These are phyloP conservation scores for Cyprinella venusta DNA, from an alignment of 2,797 vertebrate genomes.

Conservation along the genomic window DNA sequence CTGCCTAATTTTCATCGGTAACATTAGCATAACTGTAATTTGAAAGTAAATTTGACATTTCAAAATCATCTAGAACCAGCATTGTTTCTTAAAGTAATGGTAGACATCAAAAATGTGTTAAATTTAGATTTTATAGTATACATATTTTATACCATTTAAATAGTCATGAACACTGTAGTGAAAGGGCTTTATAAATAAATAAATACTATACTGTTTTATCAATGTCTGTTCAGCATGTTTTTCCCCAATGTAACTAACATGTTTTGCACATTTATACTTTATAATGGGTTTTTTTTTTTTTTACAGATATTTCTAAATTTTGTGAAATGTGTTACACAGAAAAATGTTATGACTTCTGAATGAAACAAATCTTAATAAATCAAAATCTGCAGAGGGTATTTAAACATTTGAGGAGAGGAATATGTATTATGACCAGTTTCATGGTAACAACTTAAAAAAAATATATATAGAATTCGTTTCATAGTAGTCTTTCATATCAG, in stretches of 20 bases:
- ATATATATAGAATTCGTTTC: neutral
- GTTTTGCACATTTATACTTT: neutral
- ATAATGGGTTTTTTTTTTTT: neutral
- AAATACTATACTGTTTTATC: neutral
- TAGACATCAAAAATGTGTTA: neutral
- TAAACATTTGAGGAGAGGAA: neutral
- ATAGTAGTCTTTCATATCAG: neutral
- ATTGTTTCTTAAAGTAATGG: neutral
- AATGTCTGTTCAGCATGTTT: neutral
- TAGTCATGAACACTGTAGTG: neutral
- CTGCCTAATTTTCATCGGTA: too few species aligned
- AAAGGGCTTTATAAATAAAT: neutral
- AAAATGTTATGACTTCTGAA: neutral
- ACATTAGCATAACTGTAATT: neutral
- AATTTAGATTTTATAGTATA: neutral
- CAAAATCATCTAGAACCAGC: too few species aligned
- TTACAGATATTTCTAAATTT: neutral
- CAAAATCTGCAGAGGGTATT: too few species aligned
- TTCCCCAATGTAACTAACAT: neutral
- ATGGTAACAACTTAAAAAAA: too few species aligned
- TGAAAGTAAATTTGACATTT: neutral
- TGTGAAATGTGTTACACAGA: neutral
- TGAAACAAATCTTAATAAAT: neutral
- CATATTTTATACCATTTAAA: neutral
- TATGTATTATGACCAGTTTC: neutral